Evolutionary conservation across 2,888 invertebrate species (phyloP).

Genomic region (Lochmaea crataegi): DNA sequence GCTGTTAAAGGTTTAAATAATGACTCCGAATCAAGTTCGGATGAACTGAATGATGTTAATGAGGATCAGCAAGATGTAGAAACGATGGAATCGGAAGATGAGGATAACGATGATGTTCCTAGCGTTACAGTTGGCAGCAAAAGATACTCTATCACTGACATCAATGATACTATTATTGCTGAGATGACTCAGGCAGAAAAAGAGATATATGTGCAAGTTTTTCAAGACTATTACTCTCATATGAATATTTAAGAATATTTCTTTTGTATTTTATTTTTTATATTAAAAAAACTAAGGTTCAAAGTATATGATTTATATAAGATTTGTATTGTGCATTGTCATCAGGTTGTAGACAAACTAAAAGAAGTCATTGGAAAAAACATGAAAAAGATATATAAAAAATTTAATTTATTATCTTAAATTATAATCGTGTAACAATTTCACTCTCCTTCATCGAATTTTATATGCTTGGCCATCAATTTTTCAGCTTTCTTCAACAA

Average conservation of each 20-base stretch:
- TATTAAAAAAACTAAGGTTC: no score
- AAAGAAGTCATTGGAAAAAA: no score
- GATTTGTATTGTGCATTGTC: no score
- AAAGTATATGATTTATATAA: no score
- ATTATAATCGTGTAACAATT: background rate
- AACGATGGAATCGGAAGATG: slow-evolving; percentile 69
- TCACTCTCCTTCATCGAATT: slow-evolving; percentile 70
- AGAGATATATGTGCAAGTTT: slow-evolving; percentile 92
- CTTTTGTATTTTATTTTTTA: background rate
- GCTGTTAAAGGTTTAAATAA: slow-evolving; percentile 73
- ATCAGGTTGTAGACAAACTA: no score
- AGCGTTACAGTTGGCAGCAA: slow-evolving; percentile 84
- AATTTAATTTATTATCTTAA: background rate
- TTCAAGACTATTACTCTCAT: slow-evolving; percentile 93
- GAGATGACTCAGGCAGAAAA: slow-evolving; percentile 94
- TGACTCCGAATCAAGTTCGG: slow-evolving; percentile 84
- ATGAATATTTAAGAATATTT: slow-evolving; percentile 68
- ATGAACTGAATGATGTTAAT: slow-evolving; percentile 79
- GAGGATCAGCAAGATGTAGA: slow-evolving; percentile 61
- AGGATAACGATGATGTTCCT: slow-evolving; percentile 83
- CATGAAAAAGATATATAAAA: background rate
- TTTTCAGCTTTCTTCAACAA: slow-evolving; percentile 73
- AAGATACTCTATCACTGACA: slow-evolving; percentile 83
- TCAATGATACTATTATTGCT: slow-evolving; percentile 87
- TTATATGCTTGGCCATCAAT: slow-evolving; percentile 77